A percentile compares a stretch with the other conserved stretches of the same genome.
phyloP scores from a whole-genome alignment of 2,888 invertebrate species.

The Acronicta alni region DNA sequence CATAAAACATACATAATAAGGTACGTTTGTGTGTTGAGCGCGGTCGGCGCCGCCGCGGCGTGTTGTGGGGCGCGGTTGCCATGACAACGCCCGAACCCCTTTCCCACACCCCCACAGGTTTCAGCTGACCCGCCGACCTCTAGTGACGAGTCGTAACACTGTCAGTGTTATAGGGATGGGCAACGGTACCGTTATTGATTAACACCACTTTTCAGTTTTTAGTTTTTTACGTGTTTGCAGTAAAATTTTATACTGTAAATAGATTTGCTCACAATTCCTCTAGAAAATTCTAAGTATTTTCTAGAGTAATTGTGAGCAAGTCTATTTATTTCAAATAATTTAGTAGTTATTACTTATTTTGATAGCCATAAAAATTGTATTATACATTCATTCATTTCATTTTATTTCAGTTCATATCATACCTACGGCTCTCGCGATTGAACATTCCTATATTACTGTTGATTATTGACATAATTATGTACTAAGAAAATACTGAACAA shows the following conservation, averaged over 20 bases:
- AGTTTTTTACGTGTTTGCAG: neutral
- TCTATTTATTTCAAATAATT: no score
- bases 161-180: constrained; percentile 73
- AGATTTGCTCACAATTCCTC: neutral
- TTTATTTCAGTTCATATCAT: no score
- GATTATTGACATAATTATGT: no score
- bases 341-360: no score
- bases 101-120: constrained; percentile 65
- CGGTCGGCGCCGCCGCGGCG: constrained; percentile 85
- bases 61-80: constrained; percentile 86
- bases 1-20: constrained; percentile 79
- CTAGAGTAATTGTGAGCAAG: neutral
- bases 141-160: constrained; percentile 81
- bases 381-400: no score
- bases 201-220: constrained; percentile 12
- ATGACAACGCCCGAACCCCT: constrained; percentile 73
- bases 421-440: no score
- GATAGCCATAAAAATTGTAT: no score
- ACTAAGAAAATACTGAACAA: no score
- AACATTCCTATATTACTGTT: no score
- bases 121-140: constrained; percentile 87
- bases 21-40: constrained; percentile 70
- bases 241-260: neutral
- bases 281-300: no score
- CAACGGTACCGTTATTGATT: constrained; percentile 31